Conservation (phyloP, 2,888 invertebrate species). For the Hypolimnas misippus region DNA sequence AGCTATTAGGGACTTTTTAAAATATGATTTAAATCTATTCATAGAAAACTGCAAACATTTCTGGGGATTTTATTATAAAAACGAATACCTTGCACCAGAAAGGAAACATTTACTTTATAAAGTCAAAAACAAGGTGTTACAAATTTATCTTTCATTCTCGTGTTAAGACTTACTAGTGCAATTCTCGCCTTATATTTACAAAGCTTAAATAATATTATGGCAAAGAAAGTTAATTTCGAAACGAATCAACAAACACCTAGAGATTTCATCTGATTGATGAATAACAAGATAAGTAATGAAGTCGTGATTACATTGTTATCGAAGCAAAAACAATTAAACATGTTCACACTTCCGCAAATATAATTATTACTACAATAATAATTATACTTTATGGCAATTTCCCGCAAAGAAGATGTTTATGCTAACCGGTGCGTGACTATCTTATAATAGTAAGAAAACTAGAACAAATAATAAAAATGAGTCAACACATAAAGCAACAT, state of each 20-base stretch:
- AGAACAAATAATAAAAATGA: background rate
- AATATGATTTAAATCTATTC: too few relatives aligned
- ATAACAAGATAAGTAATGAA: background rate
- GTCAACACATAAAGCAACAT: too few relatives aligned
- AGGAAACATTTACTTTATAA: too few relatives aligned
- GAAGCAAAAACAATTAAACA: background rate
- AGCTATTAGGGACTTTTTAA: too few relatives aligned
- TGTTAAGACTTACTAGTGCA: too few relatives aligned
- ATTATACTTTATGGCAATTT: background rate
- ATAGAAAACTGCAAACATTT: too few relatives aligned
- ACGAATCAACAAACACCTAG: background rate
- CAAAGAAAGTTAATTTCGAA: background rate
- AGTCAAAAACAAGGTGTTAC: too few relatives aligned
- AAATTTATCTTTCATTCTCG: too few relatives aligned
- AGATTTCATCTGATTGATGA: background rate
- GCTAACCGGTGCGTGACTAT: background rate
- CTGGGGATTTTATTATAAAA: too few relatives aligned
- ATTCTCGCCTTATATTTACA: too few relatives aligned
- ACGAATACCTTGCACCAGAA: too few relatives aligned
- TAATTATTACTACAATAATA: background rate
- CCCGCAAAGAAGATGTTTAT: background rate
- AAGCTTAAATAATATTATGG: background rate
- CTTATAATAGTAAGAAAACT: background rate
- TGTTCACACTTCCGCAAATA: constrained; percentile 1
- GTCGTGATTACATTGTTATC: constrained; percentile 4